phyloP scores from a whole-genome alignment of 2,888 invertebrate genomes.

The Erebia palarica region DNA sequence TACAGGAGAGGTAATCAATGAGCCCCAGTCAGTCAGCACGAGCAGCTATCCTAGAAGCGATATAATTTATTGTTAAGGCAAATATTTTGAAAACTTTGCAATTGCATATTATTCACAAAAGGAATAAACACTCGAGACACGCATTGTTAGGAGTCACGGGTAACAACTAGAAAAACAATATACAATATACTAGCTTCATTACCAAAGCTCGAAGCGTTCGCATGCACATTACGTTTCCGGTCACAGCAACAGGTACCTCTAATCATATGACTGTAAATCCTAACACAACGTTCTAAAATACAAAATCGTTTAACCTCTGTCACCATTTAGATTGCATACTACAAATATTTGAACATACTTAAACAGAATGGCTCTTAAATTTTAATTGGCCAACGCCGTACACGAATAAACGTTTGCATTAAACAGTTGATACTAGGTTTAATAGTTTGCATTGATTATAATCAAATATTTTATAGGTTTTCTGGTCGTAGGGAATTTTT shows the following conservation, averaged over 20 bases:
- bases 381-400: conserved; percentile 67
- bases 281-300: conserved; percentile 44
- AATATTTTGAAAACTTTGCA: conserved; percentile 14
- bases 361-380: conserved; percentile 49
- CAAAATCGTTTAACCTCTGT: conserved; percentile 38
- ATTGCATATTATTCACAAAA: conserved; percentile 21
- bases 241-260: conserved; percentile 41
- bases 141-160: conserved; percentile 39
- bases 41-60: neutral
- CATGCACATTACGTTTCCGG: conserved; percentile 59
- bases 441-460: conserved; percentile 8
- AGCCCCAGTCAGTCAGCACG: no score
- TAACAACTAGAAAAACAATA: conserved; percentile 42
- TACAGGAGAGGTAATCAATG: no score
- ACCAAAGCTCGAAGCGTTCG: conserved; percentile 56
- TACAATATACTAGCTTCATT: conserved; percentile 47
- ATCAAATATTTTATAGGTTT: conserved; percentile 13
- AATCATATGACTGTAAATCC: conserved; percentile 42
- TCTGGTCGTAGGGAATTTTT: neutral
- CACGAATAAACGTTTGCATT: conserved; percentile 28
- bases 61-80: conserved; percentile 5
- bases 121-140: conserved; percentile 27
- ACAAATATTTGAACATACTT: conserved; percentile 46
- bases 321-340: conserved; percentile 37
- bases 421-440: conserved; percentile 7